Conservation (phyloP, 2,888 invertebrate genomes). For the Temnothorax unifasciatus region DNA sequence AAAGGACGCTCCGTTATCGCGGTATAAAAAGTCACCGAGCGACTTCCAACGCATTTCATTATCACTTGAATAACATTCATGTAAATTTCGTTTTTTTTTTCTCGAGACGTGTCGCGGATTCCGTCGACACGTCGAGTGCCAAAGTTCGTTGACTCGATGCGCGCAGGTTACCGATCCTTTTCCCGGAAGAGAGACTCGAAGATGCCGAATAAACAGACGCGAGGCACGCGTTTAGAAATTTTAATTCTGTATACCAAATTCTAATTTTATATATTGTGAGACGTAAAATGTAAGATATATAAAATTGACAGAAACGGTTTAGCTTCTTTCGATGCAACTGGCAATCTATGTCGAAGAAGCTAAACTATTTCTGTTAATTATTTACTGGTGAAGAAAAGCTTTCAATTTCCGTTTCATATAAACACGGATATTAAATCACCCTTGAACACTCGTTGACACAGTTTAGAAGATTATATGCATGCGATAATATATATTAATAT, state of each 20-base stretch:
- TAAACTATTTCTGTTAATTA: too few species aligned
- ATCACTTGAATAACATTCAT: neutral
- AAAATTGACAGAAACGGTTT: neutral
- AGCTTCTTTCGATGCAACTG: too few species aligned
- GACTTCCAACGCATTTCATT: conserved; percentile 6
- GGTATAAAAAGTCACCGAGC: neutral
- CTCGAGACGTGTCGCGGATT: neutral
- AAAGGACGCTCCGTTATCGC: neutral
- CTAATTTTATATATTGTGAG: too few species aligned
- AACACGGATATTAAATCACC: too few species aligned
- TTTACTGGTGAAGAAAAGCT: too few species aligned
- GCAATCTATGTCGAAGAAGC: too few species aligned
- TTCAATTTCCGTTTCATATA: too few species aligned
- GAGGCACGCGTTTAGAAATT: neutral
- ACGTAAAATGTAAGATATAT: neutral
- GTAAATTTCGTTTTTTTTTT: conserved; percentile 21
- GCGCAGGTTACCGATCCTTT: conserved; percentile 10
- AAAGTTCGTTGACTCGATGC: conserved; percentile 33
- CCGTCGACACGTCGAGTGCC: neutral
- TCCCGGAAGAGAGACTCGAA: neutral
- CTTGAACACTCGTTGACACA: too few species aligned
- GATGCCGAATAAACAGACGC: neutral
- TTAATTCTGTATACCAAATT: neutral
- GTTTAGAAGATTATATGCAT: too few species aligned
- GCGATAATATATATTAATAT: neutral